Evolutionary conservation across 2,888 invertebrate species (phyloP), one percentile per base, ranked within the genome.

Genomic region (Tinea pellionella): DNA sequence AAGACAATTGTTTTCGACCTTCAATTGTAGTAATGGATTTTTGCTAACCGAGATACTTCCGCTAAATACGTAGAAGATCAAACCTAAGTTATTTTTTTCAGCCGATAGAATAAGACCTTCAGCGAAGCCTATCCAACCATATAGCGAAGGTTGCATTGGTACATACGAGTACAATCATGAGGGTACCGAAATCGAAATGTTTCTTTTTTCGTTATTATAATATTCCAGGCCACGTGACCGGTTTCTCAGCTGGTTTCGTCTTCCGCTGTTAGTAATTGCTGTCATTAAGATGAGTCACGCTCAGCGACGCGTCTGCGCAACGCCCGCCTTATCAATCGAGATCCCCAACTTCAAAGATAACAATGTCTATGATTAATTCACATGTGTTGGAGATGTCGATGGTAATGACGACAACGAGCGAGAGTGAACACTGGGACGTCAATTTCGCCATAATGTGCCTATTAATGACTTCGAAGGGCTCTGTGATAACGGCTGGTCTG

Each of bases 241-340:
- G 71, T 71, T 72, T 73, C 74, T 72, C 69, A 68, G 65, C 67
- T 69, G 65, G 63, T 66, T 65, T 64, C 67, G 62, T 67, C 68
- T 68, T 72, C 69, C 70, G 71, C 71, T 72, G 70, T 72, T 70
- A 70, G 75, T 84, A 81, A 86, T 83, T 84, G 79, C 80, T 70
- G 71, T 77, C 69, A 83, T 85, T 84, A 84, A 84, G 78, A 84
- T 85, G 85, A 87, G 81, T 86, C 86, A 86, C 78, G 83, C 83
- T 85, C 75, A 78, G 73, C 78, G 80, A 80, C 76, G 75, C 77
- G 79, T 70, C 73, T 63, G 69, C 71, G 72, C 75, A 71, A 75
- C 75, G 78, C 75, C 78, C 73, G 73, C 65, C 71, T 75, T 79
- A 80, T 79, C 79, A 77, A 77, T 75, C 66, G 71, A 75, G 68